Conservation (phyloP, 2,888 invertebrate species). For the Dryocosmus kuriphilus region DNA sequence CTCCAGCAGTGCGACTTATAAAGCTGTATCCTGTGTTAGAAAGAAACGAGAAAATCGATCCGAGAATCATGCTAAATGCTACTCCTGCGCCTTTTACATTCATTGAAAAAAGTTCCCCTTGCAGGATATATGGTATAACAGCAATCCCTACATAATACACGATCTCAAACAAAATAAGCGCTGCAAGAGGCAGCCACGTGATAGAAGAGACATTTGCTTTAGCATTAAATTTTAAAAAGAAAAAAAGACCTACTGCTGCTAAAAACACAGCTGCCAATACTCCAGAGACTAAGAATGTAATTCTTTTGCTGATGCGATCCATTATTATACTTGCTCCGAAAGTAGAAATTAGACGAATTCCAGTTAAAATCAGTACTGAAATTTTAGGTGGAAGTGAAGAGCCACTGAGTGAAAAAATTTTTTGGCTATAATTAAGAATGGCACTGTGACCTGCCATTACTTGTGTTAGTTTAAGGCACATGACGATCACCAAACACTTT, state of each 20-base stretch:
- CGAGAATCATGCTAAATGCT: constrained; percentile 82
- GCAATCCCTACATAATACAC: constrained; percentile 83
- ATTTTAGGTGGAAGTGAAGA: constrained; percentile 78
- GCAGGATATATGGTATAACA: constrained; percentile 82
- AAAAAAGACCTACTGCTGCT: constrained; percentile 80
- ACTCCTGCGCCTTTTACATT: constrained; percentile 83
- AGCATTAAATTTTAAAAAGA: constrained; percentile 79
- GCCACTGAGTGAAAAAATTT: constrained; percentile 82
- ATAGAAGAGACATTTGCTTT: constrained; percentile 78
- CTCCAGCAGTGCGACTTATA: constrained; percentile 79
- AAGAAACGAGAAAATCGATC: constrained; percentile 81
- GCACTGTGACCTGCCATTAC: constrained; percentile 83
- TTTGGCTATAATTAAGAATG: constrained; percentile 81
- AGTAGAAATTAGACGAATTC: constrained; percentile 80
- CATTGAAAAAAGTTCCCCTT: constrained; percentile 83
- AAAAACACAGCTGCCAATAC: constrained; percentile 80
- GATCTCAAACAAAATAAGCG: constrained; percentile 82
- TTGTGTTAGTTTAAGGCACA: constrained; percentile 82
- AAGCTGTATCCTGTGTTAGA: constrained; percentile 81
- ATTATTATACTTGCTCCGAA: constrained; percentile 81
- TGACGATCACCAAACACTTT: constrained; percentile 81
- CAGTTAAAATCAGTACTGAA: constrained; percentile 80
- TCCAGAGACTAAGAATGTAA: constrained; percentile 81
- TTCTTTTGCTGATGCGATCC: constrained; percentile 82
- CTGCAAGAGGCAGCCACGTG: constrained; percentile 81